Conservation (phyloP, 2,113 vertebrate species). For the Apaloderma vittatum region DNA sequence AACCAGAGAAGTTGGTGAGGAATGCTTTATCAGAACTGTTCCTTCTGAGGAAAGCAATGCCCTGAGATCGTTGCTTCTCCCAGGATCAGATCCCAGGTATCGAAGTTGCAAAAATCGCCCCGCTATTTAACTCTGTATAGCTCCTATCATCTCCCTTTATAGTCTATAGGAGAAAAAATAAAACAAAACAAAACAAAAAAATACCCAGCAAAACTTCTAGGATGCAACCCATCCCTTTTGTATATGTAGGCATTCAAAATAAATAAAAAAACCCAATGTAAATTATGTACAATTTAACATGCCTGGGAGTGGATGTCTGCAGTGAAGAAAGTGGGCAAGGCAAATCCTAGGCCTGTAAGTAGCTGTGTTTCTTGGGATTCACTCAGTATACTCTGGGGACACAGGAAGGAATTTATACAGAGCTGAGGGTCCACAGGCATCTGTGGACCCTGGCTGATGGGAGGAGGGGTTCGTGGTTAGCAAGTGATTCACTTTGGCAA, state of each 20-base stretch:
- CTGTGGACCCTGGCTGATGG: background rate
- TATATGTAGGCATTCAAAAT: background rate
- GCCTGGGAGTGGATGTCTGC: background rate
- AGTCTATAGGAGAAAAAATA: background rate
- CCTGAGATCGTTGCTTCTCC: background rate
- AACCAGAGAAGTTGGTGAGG: background rate
- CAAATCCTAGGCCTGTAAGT: background rate
- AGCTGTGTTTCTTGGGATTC: background rate
- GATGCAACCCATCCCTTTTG: background rate
- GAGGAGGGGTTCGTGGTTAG: accelerated
- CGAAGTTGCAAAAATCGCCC: background rate
- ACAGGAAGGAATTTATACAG: background rate
- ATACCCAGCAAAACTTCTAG: background rate
- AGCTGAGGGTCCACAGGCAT: accelerated
- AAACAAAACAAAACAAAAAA: background rate
- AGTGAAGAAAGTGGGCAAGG: background rate
- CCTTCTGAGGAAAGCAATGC: background rate
- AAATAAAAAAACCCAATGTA: background rate
- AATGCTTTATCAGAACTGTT: background rate
- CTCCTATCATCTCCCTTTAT: background rate
- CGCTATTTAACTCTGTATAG: background rate
- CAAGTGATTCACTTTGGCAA: background rate
- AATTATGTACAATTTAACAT: accelerated
- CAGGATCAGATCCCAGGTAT: background rate
- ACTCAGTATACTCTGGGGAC: background rate